A percentile compares a stretch with the other conserved stretches of the same genome.
phyloP scores from a whole-genome alignment of 1,140 invertebrate species.

The Solenopsis fugax region DNA sequence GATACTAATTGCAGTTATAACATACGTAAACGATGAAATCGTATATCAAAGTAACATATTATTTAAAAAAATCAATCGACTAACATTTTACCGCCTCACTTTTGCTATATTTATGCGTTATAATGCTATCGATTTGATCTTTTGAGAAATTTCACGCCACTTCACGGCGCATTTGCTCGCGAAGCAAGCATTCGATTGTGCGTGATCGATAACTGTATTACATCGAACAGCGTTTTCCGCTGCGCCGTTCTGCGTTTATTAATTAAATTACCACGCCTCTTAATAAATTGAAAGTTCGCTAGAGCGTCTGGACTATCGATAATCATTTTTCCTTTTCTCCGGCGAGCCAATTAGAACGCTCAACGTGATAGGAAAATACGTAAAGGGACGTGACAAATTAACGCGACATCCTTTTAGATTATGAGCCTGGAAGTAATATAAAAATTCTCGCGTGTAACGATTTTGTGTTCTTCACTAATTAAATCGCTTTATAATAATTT shows the following conservation, averaged over 20 bases:
- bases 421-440: background rate
- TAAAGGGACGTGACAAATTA: constrained; percentile 21
- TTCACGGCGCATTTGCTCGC: constrained; percentile 27
- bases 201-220: constrained; percentile 55
- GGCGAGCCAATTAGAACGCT: constrained; percentile 30
- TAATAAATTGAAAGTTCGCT: constrained; percentile 40
- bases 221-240: constrained; percentile 2
- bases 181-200: constrained; percentile 23
- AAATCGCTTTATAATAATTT: background rate
- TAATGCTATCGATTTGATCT: constrained; percentile 13
- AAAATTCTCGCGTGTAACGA: background rate
- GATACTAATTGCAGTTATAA: too few relatives aligned
- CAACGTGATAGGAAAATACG: background rate
- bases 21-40: background rate
- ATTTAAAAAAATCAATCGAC: constrained; percentile 23
- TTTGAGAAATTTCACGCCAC: constrained; percentile 28
- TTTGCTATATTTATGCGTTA: background rate
- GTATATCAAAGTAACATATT: background rate
- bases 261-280: constrained; percentile 57
- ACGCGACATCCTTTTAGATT: background rate
- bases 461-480: background rate
- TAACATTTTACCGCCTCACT: constrained; percentile 10
- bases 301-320: constrained; percentile 19
- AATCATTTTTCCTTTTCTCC: background rate
- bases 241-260: constrained; percentile 33